Conservation (phyloP, 2,888 invertebrate species). For the Pristionchus mayeri region DNA sequence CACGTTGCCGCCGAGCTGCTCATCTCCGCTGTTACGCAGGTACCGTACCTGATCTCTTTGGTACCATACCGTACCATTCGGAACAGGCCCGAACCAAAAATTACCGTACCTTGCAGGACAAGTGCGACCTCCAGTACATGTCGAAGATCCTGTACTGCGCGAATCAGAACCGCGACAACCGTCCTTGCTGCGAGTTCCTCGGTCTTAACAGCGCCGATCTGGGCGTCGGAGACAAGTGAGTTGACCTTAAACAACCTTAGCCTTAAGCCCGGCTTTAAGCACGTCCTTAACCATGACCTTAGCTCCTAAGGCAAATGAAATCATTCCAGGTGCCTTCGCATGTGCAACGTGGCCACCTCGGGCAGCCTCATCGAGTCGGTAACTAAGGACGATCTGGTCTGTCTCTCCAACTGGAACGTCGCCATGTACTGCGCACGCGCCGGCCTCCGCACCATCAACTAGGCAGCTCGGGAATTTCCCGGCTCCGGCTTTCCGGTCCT, state of each 20-base stretch:
- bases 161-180: slow-evolving; percentile 74
- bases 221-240: slow-evolving; percentile 69
- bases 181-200: slow-evolving; percentile 71
- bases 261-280: background rate
- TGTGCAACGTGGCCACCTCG: slow-evolving; percentile 70
- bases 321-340: slow-evolving; percentile 68
- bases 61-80: background rate
- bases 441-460: slow-evolving; percentile 72
- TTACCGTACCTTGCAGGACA: slow-evolving; percentile 42
- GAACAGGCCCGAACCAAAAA: background rate
- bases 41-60: background rate
- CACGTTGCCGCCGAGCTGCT: slow-evolving; percentile 72
- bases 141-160: slow-evolving; percentile 72
- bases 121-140: slow-evolving; percentile 65
- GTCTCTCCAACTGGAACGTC: slow-evolving; percentile 74
- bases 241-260: background rate
- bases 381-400: slow-evolving; percentile 71
- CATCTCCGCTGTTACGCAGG: slow-evolving; percentile 55
- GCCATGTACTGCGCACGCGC: slow-evolving; percentile 74
- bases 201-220: slow-evolving; percentile 69
- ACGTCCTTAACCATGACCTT: background rate
- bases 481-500: background rate
- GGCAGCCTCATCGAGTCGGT: slow-evolving; percentile 66
- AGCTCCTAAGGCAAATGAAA: background rate
- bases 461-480: background rate